Evolutionary conservation across 2,113 vertebrate species (phyloP), one percentile per base, ranked within the genome.

Genomic region (Harpagus bidentatus): DNA sequence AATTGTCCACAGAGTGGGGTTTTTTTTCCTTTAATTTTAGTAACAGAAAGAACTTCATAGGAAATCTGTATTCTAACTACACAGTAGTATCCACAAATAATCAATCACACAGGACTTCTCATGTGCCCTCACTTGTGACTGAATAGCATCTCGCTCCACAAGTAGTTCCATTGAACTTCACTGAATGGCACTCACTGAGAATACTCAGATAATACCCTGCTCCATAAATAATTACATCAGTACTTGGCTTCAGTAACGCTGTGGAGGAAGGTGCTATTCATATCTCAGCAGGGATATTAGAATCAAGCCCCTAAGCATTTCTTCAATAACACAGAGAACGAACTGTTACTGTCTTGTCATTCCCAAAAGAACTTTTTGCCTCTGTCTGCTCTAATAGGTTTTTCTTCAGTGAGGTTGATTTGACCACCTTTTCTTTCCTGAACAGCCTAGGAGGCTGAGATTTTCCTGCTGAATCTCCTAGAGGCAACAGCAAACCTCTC

Each of bases 211-310:
- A 93, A 89, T 80, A 55, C 71, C 53, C 55, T 28, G n/a, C 45
- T 94, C 78, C 74, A 62, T 82, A 94, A 95, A 76, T 76, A 91
- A 96, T 95, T 92, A 77, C 85, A 93, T 79, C 89, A 93, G 83
- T 82, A 72, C 77, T 86, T 88, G 74, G 82, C 71, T 94, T 87
- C 74, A 76, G 74, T 21, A 48, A 62, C 38, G n/a, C 47, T 70
- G 47, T 47, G 66, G 86, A 94, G 74, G 66, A 97, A 94, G 89
- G 81, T 91, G 53, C 83, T 95, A 65, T 85, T 85, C 62, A 7
- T 72, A 69, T 84, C 50, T 91, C 61, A 69, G 89, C 20, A 87
- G 79, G 25, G 58, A 53, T 70, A 80, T 53, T 65, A 82, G 48
- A 85, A 91, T 73, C 81, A 81, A 93, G 67, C 58, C 85, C 78